Evolutionary conservation across 2,797 vertebrate species (phyloP), one percentile per base, ranked within the genome.

Genomic region (Sparidentex hasta): DNA sequence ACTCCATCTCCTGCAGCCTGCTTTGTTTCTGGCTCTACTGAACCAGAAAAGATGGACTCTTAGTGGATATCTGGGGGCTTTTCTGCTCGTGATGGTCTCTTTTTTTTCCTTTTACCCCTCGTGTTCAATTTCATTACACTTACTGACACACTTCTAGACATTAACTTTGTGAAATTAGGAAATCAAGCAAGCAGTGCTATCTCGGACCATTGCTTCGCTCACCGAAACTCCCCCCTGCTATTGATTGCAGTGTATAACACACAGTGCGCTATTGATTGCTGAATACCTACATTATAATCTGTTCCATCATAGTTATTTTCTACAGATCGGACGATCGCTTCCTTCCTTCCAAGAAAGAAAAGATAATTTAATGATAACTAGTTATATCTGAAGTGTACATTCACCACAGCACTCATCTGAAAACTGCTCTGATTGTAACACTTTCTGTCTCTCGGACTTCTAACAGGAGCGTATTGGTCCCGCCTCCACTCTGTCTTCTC

Each of bases 21-120:
- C 81, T 87, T 88, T 87, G 80, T 87, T 89, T 85, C 82, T 74
- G 76, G 88, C 86, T 91, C 88, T 72, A 87, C 14, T 88, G 86
- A 90, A 90, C 33, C 83, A 88, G 81, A 91, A 86, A 87, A 84
- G 76, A 83, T 72, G 80, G 87, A 81, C 81, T 86, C 82, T 86
- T 80, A 76, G 84, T 65, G 81, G 86, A 90, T 86, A 79, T 87
- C 84, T 80, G 25, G 56, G 48, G 81, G 72, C 38, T 78, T 87
- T 74, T 81, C 70, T 74, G 63, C 69, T 59, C 44, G 52, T 74
- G 64, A 84, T 65, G 81, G 48, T 43, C 75, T 73, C 52, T 44
- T 23, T 64, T 38, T 23, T 17, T 38, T 9, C 4, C 47, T 44
- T 65, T 41, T 14, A 13, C 4, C 8, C 6, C 14, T 12, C 54